Conservation (phyloP, 2,797 vertebrate genomes). For the Pangasius macronema region DNA sequence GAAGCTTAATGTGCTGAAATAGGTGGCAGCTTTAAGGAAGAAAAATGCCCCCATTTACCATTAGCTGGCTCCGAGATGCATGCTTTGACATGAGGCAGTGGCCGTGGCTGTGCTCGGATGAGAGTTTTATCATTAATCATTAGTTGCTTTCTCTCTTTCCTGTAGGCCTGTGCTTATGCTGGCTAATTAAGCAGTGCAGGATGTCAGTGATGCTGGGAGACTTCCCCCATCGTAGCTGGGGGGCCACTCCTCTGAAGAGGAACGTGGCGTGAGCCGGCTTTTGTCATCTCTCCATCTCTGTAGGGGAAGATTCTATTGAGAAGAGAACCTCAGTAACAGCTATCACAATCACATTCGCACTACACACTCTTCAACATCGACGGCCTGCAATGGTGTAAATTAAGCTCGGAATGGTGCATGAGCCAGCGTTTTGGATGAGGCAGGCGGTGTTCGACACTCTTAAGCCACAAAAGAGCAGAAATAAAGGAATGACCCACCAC, state of each 20-base stretch:
- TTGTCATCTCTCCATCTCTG: conserved; percentile 46
- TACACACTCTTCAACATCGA: conserved; percentile 4
- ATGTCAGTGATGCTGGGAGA: conserved; percentile 70
- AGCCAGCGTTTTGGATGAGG: background rate
- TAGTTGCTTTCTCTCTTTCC: conserved; percentile 69
- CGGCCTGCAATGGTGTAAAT: conserved; percentile 21
- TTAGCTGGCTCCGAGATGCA: conserved; percentile 60
- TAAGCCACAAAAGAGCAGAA: background rate
- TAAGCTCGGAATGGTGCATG: conserved; percentile 7
- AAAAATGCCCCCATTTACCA: conserved; percentile 50
- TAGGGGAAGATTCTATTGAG: conserved; percentile 21
- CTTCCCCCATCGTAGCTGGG: conserved; percentile 57
- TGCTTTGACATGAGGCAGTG: conserved; percentile 67
- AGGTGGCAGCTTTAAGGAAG: conserved; percentile 61
- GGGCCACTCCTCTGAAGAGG: conserved; percentile 58
- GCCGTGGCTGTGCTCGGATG: conserved; percentile 61
- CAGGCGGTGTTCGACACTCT: background rate
- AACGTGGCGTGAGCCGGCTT: conserved; percentile 43
- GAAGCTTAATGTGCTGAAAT: conserved; percentile 65
- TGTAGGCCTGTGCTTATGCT: conserved; percentile 69
- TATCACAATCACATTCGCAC: conserved; percentile 28
- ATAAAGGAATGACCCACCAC: background rate
- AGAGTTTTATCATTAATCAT: conserved; percentile 77
- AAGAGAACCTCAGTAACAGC: conserved; percentile 35
- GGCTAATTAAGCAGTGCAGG: conserved; percentile 77